Base-by-base conservation (phyloP, 2,797 vertebrate species). In the Cryptoprocta ferox region DNA sequence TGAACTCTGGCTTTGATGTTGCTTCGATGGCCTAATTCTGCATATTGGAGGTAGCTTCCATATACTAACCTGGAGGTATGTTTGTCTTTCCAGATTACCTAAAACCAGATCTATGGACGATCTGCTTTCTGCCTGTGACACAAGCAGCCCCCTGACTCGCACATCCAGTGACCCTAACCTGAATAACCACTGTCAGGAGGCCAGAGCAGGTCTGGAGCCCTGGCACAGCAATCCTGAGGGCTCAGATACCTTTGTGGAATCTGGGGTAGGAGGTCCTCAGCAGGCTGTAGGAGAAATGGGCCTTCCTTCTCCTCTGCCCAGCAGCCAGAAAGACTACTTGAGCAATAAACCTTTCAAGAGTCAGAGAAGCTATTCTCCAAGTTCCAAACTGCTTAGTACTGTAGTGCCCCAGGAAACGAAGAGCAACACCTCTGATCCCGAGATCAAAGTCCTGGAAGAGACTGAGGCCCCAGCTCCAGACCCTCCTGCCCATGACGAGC, bases 21-120 rank as follows among this genome's bases (percentile, higher is more conserved):
- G 42, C 45, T 92, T 30, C 96, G 32, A 61, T 92, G 71, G 91
- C 45, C 86, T 66, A 35, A 35, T 91, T 94, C 37, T 85, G 3
- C 65, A 26, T 61, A 35, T 78, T 73, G 15, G 45, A 95, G 9
- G 11, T 89, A 42, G 53, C 32, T 87, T n/a, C 39, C 73, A 78
- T 97, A 75, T 73, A 16, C 53, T 92, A 83, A 98, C 93, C 30
- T 10, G 12, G 35, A 50, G 61, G 0, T 89, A 14, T 98, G 89
- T 98, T 93, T 95, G 5, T 97, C 97, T 92, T 97, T 97, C 37
- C 78, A 99, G 99, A 98, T 99, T 99, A 98, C 99, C 99, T 86
- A 99, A 99, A 99, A 99, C 99, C 4, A 99, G 99, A 95, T 99
- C 99, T 59, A 99, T 99, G 99, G 99, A 99, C 96, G 99, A 99